Base-by-base conservation (phyloP, 1,140 invertebrate genomes). In the Adoxophyes honmai region DNA sequence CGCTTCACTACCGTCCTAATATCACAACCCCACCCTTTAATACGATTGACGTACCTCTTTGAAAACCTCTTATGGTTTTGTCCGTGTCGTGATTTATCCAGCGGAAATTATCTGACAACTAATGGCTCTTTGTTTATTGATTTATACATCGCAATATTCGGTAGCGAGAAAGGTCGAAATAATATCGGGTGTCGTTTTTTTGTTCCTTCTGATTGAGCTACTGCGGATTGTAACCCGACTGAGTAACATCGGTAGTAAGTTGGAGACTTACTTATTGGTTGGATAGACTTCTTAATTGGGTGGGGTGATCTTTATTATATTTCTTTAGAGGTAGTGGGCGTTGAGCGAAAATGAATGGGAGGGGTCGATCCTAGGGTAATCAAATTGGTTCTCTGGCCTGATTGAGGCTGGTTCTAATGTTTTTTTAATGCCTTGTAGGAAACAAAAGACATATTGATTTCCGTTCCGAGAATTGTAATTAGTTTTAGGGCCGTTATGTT, bases 41-140 rank as follows among this genome's bases (percentile, higher is more conserved):
- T n/a, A n/a, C n/a, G n/a, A n/a, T n/a, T n/a, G n/a, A n/a, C n/a
- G n/a, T n/a, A n/a, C n/a, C n/a, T n/a, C n/a, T n/a, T n/a, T n/a
- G n/a, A n/a, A n/a, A n/a, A n/a, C n/a, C n/a, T n/a, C n/a, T n/a
- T n/a, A n/a, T n/a, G 79, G 85, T 85, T 80, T 83, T 78, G 52
- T 59, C 53, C 48, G 16, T 15, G 4, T 44, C 71, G 82, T 88
- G 85, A 88, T 88, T 88, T 88, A 88, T 88, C 82, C 82, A 83
- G 75, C 83, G 85, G 81, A 88, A 85, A 86, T 81, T 83, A 82
- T 81, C 75, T 74, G 81, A 78, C 81, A 83, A 78, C 78, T 85
- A 84, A 88, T 87, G 85, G 75, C 62, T 85, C 82, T 88, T 86
- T 86, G 85, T 86, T 84, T 84, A 86, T 85, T 86, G 85, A 88